Percentiles rank a stretch among this genome's conserved stretches.
phyloP scores from a whole-genome alignment of 2,888 invertebrate genomes.

The Eretmocerus hayati region DNA sequence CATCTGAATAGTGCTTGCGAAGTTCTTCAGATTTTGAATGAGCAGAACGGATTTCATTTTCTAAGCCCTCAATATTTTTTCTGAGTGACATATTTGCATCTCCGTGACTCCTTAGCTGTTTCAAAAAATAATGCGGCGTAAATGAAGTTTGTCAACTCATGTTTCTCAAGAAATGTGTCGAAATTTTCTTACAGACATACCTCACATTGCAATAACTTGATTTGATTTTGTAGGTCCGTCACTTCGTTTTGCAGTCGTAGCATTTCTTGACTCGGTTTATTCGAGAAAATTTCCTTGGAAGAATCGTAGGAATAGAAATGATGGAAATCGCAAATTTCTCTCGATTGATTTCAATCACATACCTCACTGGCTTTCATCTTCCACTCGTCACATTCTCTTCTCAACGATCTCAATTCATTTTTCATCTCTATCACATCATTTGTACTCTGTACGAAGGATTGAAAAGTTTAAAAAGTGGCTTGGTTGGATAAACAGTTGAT shows the following conservation, averaged over 20 bases:
- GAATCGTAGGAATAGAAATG: background rate
- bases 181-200: constrained; percentile 19
- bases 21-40: constrained; percentile 28
- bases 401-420: constrained; percentile 28
- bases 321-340: too few relatives aligned
- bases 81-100: constrained; percentile 31
- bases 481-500: too few relatives aligned
- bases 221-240: constrained; percentile 29
- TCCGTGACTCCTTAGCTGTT: constrained; percentile 12
- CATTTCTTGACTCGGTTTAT: constrained; percentile 24
- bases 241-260: constrained; percentile 26
- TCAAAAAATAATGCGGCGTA: background rate
- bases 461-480: background rate
- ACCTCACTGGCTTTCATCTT: constrained; percentile 27
- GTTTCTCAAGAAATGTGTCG: background rate
- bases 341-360: too few relatives aligned
- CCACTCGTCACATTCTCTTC: constrained; percentile 31
- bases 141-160: background rate
- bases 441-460: constrained; percentile 11
- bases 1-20: constrained; percentile 25
- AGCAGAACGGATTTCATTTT: constrained; percentile 28
- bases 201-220: constrained; percentile 31
- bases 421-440: constrained; percentile 30
- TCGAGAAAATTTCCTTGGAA: constrained; percentile 23
- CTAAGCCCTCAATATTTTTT: constrained; percentile 28